These are phyloP conservation scores for Chinchilla lanigera DNA, from an alignment of 2,113 vertebrate species.

Conservation along the genomic window DNA sequence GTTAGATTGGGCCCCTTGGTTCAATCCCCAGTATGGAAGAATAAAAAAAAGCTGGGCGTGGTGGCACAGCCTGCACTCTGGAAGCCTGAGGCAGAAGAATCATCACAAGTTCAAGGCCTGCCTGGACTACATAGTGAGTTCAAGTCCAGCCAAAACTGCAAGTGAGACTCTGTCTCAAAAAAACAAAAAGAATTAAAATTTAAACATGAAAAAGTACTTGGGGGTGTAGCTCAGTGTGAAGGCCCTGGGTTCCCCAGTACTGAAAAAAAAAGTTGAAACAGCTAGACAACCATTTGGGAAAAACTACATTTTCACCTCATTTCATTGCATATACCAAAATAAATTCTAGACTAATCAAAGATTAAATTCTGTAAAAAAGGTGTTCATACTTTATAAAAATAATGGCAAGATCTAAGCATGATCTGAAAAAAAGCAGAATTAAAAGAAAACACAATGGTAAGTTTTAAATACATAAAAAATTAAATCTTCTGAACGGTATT, in stretches of 20 bases:
- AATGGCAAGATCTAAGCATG: neutral
- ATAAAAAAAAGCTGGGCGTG: neutral
- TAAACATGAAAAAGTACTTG: neutral
- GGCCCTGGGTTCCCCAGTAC: neutral
- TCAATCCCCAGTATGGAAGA: neutral
- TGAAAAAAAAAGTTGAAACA: neutral
- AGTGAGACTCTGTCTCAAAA: neutral
- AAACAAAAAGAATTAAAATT: neutral
- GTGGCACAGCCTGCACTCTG: neutral
- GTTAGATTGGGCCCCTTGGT: neutral
- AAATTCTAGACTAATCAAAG: neutral
- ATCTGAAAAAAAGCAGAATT: slow-evolving; percentile 22
- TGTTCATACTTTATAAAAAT: slow-evolving; percentile 33
- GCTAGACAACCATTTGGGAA: neutral
- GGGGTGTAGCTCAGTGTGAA: neutral
- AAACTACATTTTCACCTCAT: neutral
- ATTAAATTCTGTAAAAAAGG: neutral
- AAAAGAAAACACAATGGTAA: slow-evolving; percentile 37
- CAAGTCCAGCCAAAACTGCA: neutral
- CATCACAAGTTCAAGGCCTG: neutral
- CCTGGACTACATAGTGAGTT: neutral
- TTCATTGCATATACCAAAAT: neutral
- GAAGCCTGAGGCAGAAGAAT: neutral
- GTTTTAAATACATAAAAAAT: slow-evolving; percentile 34
- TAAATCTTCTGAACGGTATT: slow-evolving; percentile 8